Conservation (phyloP, 2,888 invertebrate species). For the Gortyna flavago region DNA sequence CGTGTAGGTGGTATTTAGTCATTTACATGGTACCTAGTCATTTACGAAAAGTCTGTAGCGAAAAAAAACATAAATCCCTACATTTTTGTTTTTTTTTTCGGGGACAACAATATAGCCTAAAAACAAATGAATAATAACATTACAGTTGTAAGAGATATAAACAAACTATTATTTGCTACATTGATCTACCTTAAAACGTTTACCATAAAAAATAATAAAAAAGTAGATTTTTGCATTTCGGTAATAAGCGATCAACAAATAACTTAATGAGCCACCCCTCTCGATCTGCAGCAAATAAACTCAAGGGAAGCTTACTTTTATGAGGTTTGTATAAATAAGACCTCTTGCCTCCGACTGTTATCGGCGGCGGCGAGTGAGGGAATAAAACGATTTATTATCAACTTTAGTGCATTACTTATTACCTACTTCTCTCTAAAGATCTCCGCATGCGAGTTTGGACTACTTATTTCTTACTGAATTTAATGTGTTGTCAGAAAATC, state of each 20-base stretch:
- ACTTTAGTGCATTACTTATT: conserved; percentile 18
- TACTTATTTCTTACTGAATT: not conserved
- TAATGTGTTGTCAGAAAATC: not conserved
- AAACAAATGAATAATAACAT: not conserved
- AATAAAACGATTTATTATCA: conserved; percentile 32
- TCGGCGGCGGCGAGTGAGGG: not conserved
- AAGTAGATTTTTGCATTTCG: not conserved
- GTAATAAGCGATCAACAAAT: not conserved
- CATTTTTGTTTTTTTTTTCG: not conserved
- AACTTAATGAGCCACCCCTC: not conserved
- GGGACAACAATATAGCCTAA: not conserved
- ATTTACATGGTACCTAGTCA: not conserved
- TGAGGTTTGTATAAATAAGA: conserved; percentile 35
- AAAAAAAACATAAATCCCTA: no score
- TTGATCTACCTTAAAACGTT: not conserved
- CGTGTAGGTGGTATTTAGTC: not conserved
- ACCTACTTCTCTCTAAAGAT: not conserved
- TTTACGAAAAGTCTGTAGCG: not conserved
- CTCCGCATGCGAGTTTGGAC: no score
- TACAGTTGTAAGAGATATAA: not conserved
- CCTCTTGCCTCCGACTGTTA: not conserved
- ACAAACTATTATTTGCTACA: not conserved
- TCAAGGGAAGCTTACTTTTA: conserved; percentile 27
- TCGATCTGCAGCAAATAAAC: conserved; percentile 19
- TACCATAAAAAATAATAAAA: not conserved